phyloP scores from a whole-genome alignment of 2,113 vertebrate species.

The Saguinus imperator region DNA sequence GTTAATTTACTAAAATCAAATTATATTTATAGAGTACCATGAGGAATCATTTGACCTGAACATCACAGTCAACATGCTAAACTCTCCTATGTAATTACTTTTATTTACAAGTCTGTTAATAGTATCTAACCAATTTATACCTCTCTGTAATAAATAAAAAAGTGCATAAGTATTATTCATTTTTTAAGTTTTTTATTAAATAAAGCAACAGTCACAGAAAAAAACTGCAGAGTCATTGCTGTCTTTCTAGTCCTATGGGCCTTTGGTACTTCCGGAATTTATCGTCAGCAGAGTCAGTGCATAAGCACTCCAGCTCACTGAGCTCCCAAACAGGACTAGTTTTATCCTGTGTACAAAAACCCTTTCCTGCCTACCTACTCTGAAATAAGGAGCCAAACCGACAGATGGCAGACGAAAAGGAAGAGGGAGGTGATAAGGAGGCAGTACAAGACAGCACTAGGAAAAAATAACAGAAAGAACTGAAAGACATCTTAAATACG shows the following conservation, averaged over 20 bases:
- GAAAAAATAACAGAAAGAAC: conserved; percentile 29
- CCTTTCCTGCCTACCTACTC: conserved; percentile 53
- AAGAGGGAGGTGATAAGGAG: neutral
- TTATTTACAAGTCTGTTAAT: conserved; percentile 20
- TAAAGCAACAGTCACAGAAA: conserved; percentile 23
- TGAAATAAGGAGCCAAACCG: conserved; percentile 54
- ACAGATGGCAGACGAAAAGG: conserved; percentile 55
- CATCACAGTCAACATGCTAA: conserved; percentile 37
- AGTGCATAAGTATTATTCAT: neutral
- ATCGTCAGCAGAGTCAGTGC: conserved; percentile 31
- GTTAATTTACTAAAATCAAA: conserved; percentile 21
- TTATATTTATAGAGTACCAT: neutral
- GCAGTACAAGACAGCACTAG: neutral
- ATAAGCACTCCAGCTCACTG: conserved; percentile 44
- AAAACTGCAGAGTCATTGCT: conserved; percentile 36
- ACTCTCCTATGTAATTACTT: neutral
- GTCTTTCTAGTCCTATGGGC: conserved; percentile 17
- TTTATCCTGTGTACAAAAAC: conserved; percentile 56
- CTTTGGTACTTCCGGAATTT: conserved; percentile 49
- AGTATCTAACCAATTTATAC: conserved; percentile 2
- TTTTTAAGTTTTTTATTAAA: conserved; percentile 28
- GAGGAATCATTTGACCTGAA: conserved; percentile 36
- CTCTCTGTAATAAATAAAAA: neutral
- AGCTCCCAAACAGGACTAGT: conserved; percentile 10
- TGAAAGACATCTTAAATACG: conserved; percentile 7